These are phyloP conservation scores for Cydia fagiglandana DNA, from an alignment of 1,140 invertebrate species.

Conservation along the genomic window DNA sequence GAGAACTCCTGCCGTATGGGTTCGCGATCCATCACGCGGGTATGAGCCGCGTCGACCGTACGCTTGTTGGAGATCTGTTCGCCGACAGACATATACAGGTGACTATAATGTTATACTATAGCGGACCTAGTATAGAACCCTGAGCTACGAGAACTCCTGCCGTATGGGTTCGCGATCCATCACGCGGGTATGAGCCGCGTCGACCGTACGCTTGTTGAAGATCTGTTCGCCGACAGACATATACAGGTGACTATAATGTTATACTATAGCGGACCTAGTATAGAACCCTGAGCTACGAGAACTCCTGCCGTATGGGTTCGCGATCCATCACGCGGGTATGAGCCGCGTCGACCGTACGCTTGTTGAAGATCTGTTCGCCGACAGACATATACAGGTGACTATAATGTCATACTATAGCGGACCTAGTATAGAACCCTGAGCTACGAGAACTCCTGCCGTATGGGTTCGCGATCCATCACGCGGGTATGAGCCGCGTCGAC, in stretches of 20 bases:
- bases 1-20: conserved; percentile 98
- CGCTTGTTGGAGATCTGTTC: conserved; percentile 99
- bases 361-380: conserved; percentile 99
- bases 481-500: conserved; percentile 99
- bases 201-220: conserved; percentile 98
- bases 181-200: conserved; percentile 99
- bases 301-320: conserved; percentile 98
- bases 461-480: conserved; percentile 99
- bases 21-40: conserved; percentile 99
- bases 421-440: conserved; percentile 98
- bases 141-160: conserved; percentile 97
- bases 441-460: conserved; percentile 98
- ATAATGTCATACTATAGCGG: too few species aligned
- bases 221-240: conserved; percentile 98
- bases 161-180: conserved; percentile 99
- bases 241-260: conserved; percentile 93
- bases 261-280: conserved; percentile 97
- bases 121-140: conserved; percentile 98
- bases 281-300: conserved; percentile 98
- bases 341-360: conserved; percentile 97
- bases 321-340: conserved; percentile 99
- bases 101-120: too few species aligned
- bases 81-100: conserved; percentile 97
- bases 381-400: conserved; percentile 95
- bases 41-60: conserved; percentile 98